Percentiles rank a stretch among this genome's conserved stretches.
phyloP scores from a whole-genome alignment of 2,888 invertebrate genomes.

The Polydrusus pterygomalis region DNA sequence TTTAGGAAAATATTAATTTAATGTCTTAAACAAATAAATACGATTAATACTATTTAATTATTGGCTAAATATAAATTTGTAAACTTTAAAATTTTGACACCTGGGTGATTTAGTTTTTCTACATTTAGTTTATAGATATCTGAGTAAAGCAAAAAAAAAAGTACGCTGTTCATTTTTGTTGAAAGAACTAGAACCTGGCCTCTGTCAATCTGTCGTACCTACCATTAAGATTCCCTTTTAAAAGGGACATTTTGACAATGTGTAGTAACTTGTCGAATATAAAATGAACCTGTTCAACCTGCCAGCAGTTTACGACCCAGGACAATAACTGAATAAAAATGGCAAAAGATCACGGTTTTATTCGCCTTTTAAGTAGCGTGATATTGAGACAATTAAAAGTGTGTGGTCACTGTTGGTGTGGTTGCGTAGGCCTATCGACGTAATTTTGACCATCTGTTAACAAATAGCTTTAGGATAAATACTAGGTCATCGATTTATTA shows the following conservation, averaged over 20 bases:
- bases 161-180: no score
- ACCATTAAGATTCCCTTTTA: no score
- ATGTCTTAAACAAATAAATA: no score
- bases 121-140: no score
- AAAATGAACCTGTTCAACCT: neutral
- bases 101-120: no score
- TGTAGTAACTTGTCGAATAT: neutral
- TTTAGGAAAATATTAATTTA: neutral
- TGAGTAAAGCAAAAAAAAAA: no score
- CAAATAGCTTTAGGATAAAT: constrained; percentile 46
- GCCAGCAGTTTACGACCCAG: neutral
- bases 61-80: no score
- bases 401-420: constrained; percentile 50
- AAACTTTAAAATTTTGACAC: no score
- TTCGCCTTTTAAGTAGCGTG: constrained; percentile 51
- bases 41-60: no score
- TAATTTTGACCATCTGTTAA: constrained; percentile 52
- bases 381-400: constrained; percentile 53
- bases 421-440: constrained; percentile 49
- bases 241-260: no score
- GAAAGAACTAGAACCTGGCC: no score
- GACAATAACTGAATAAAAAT: constrained; percentile 26
- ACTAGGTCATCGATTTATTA: constrained; percentile 51
- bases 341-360: constrained; percentile 34
- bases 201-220: no score